These are phyloP conservation scores for Gnathonemus longibarbis DNA, from an alignment of 2,113 vertebrate genomes.

Conservation along the genomic window DNA sequence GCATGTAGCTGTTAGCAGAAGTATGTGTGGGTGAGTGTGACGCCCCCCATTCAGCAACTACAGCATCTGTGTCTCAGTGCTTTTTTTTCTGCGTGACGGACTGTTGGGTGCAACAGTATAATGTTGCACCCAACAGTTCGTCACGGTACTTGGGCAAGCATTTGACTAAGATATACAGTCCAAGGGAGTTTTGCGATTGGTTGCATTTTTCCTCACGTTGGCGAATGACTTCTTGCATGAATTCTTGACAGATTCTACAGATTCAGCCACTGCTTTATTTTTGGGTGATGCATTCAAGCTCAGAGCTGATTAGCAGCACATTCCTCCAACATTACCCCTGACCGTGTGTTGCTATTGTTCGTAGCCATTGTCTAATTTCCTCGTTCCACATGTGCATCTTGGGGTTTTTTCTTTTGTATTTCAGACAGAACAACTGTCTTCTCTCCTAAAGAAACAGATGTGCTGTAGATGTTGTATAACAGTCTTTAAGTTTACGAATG, in stretches of 20 bases:
- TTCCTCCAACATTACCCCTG: neutral
- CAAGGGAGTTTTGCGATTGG: neutral
- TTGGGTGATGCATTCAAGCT: slow-evolving; percentile 15
- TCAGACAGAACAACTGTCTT: neutral
- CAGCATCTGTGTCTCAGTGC: neutral
- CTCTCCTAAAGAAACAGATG: neutral
- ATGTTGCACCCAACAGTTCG: neutral
- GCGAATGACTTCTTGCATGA: neutral
- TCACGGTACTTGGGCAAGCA: neutral
- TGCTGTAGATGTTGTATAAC: neutral
- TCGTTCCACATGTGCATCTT: neutral
- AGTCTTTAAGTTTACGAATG: neutral
- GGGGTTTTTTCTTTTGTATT: neutral
- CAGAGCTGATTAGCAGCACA: slow-evolving; percentile 19
- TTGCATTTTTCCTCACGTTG: neutral
- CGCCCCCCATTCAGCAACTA: slow-evolving; percentile 13
- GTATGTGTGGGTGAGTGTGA: slow-evolving; percentile 2
- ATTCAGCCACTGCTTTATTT: slow-evolving; percentile 21
- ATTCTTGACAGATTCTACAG: neutral
- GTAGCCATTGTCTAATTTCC: neutral
- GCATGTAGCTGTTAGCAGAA: neutral
- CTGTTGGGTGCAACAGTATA: neutral
- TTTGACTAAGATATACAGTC: neutral
- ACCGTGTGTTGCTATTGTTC: slow-evolving; percentile 22
- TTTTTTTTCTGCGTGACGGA: neutral